Percentiles rank a stretch among this genome's conserved stretches.
Evolutionary conservation across 2,113 vertebrate species (phyloP).

Genomic region (Trematomus loennbergii): DNA sequence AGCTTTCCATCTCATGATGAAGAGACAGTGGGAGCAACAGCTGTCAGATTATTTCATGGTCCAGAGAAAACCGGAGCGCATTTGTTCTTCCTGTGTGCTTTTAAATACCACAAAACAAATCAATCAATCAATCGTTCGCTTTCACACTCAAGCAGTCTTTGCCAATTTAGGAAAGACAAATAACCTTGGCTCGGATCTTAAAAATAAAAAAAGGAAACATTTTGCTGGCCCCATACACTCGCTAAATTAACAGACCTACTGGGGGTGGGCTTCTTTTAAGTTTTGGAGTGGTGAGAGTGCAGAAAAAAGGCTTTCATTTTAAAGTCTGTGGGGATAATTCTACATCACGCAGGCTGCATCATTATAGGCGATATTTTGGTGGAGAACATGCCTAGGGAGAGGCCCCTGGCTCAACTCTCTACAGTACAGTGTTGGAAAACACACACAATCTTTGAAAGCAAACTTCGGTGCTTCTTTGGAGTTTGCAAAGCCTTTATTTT

Average conservation of each 20-base stretch:
- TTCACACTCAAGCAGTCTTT: constrained; percentile 54
- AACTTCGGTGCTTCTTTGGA: constrained; percentile 44
- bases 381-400: constrained; percentile 59
- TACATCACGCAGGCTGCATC: constrained; percentile 40
- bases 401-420: constrained; percentile 42
- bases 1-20: constrained; percentile 44
- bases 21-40: constrained; percentile 57
- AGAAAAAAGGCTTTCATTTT: constrained; percentile 26
- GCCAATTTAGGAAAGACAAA: constrained; percentile 61
- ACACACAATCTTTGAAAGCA: constrained; percentile 63
- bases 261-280: constrained; percentile 22
- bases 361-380: constrained; percentile 52
- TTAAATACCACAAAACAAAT: constrained; percentile 66
- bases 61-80: constrained; percentile 22
- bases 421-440: constrained; percentile 53
- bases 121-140: constrained; percentile 60
- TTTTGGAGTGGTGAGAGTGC: constrained; percentile 15
- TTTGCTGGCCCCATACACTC: constrained; percentile 18
- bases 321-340: constrained; percentile 38
- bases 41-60: constrained; percentile 63
- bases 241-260: constrained; percentile 27
- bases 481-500: constrained; percentile 14
- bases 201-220: constrained; percentile 9
- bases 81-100: constrained; percentile 52
- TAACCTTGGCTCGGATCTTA: constrained; percentile 30